Percentiles rank a stretch among this genome's conserved stretches.
These are phyloP conservation scores for Lophochroa leadbeateri DNA, from an alignment of 2,113 vertebrate species.

Conservation along the genomic window DNA sequence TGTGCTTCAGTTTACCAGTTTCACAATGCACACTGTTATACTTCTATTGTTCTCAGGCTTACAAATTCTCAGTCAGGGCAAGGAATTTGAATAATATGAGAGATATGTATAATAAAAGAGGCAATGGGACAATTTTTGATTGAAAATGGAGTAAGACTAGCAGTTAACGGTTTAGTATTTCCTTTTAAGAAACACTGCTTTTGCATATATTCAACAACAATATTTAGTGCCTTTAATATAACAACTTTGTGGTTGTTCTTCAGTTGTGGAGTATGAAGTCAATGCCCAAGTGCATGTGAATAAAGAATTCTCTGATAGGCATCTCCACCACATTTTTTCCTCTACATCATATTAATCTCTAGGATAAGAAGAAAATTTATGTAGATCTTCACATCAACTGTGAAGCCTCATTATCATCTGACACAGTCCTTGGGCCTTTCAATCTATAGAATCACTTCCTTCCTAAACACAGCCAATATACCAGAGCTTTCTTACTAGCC, in stretches of 20 bases:
- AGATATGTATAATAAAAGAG: neutral
- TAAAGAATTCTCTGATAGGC: neutral
- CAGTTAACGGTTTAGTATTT: neutral
- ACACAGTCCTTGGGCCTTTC: neutral
- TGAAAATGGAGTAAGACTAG: neutral
- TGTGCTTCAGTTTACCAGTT: neutral
- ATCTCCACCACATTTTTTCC: neutral
- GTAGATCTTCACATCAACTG: neutral
- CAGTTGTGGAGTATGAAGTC: neutral
- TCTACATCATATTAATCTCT: neutral
- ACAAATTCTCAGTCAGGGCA: neutral
- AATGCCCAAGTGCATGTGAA: neutral
- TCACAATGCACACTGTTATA: neutral
- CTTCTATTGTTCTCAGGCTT: neutral
- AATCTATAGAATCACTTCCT: neutral
- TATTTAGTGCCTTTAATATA: neutral
- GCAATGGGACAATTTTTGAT: neutral
- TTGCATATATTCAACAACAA: neutral
- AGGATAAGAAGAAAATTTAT: neutral
- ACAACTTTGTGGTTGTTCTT: neutral
- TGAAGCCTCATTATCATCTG: neutral
- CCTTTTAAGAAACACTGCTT: neutral
- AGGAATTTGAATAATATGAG: neutral
- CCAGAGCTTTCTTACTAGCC: neutral
- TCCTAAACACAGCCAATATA: neutral